Conservation (phyloP, 2,888 invertebrate genomes). For the Lithophane leautieri region DNA sequence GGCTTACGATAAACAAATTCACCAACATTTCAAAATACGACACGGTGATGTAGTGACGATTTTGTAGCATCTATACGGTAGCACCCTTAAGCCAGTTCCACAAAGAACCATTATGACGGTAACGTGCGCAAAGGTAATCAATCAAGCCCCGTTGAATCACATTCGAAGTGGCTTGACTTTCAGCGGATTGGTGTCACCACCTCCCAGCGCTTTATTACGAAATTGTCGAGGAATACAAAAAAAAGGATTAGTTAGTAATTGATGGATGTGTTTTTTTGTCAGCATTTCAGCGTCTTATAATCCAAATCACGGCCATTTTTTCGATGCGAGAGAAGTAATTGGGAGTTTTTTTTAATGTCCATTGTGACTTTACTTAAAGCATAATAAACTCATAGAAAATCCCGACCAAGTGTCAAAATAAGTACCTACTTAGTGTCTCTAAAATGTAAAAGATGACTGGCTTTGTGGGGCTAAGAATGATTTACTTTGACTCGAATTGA, state of each 20-base stretch:
- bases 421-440: not conserved
- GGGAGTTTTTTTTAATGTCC: not conserved
- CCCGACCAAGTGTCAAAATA: not conserved
- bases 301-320: not conserved
- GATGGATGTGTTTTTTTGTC: constrained; percentile 46
- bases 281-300: constrained; percentile 3
- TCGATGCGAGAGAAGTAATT: not conserved
- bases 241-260: constrained; percentile 51
- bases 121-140: constrained; percentile 59
- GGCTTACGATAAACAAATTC: not conserved
- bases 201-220: constrained; percentile 38
- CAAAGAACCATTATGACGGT: constrained; percentile 34
- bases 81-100: constrained; percentile 23
- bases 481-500: no score
- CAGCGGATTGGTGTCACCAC: constrained; percentile 47
- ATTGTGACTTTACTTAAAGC: not conserved
- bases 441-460: not conserved
- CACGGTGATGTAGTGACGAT: not conserved
- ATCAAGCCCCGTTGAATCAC: constrained; percentile 59
- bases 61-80: not conserved
- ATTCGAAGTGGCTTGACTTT: constrained; percentile 57
- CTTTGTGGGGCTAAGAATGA: not conserved
- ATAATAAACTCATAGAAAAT: not conserved
- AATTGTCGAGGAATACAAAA: constrained; percentile 38
- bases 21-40: not conserved